Evolutionary conservation across 2,888 invertebrate species (phyloP).

Genomic region (Pristionchus maxplancki): DNA sequence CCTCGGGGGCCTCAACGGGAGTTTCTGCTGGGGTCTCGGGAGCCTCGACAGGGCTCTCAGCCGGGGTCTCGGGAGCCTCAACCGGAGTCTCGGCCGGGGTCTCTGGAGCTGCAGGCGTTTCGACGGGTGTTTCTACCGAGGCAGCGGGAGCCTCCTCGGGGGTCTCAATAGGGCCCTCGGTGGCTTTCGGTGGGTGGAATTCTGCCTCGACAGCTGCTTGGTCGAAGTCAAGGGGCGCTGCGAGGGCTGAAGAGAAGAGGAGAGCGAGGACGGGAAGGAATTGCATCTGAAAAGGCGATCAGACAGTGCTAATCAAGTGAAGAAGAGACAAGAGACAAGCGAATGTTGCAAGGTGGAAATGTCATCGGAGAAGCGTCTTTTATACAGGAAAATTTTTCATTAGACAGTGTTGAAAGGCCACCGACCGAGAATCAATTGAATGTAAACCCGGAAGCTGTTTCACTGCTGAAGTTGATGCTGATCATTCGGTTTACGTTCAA

Average conservation of each 20-base stretch:
- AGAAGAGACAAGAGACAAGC: not conserved
- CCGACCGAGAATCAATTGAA: not conserved
- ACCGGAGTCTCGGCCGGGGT: not conserved
- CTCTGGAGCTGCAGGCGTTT: not conserved
- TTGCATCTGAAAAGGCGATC: not conserved
- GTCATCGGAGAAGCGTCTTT: not conserved
- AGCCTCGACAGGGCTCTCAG: not conserved
- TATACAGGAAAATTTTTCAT: not conserved
- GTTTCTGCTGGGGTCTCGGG: not conserved
- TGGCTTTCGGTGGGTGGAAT: not conserved
- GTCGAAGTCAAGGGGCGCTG: not conserved
- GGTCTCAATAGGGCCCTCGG: not conserved
- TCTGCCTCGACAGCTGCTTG: not conserved
- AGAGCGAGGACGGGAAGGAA: not conserved
- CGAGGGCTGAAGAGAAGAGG: not conserved
- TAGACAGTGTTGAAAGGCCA: not conserved
- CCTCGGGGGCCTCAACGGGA: not conserved
- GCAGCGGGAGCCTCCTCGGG: not conserved
- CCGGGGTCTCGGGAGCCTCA: not conserved
- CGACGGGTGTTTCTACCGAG: not conserved
- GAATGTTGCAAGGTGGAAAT: not conserved
- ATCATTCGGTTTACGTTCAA: not conserved
- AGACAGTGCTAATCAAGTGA: too few species aligned
- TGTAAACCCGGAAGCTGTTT: not conserved
- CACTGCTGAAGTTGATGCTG: not conserved